phyloP scores from a whole-genome alignment of 92 coral and sea anemone species.

The Epizoanthus scotinus region DNA sequence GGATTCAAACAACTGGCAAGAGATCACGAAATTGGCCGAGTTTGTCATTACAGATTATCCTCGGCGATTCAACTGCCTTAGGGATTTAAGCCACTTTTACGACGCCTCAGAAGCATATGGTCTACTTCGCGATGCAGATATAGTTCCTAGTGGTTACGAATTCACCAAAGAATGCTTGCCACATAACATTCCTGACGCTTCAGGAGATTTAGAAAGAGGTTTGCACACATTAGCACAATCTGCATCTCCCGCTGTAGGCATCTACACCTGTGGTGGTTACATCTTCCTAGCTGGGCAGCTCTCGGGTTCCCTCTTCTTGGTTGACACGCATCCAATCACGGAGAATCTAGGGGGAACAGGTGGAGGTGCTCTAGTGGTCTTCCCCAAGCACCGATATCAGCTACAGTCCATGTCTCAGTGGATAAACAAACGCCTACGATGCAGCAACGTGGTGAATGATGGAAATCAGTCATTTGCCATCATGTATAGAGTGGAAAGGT shows the following conservation, averaged over 20 bases:
- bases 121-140: not conserved
- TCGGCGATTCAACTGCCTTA: slow-evolving; percentile 3
- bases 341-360: too few relatives aligned
- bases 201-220: not conserved
- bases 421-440: too few relatives aligned
- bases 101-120: slow-evolving; percentile 4
- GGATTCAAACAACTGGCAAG: slow-evolving; percentile 26
- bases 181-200: not conserved
- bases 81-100: slow-evolving; percentile 4
- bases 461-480: too few relatives aligned
- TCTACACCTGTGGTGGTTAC: slow-evolving; percentile 33
- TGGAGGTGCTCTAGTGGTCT: too few relatives aligned
- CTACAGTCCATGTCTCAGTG: too few relatives aligned
- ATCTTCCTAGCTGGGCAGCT: not conserved
- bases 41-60: slow-evolving; percentile 13
- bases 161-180: slow-evolving; percentile 21
- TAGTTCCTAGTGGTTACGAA: slow-evolving; percentile 4
- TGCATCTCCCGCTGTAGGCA: not conserved
- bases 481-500: too few relatives aligned
- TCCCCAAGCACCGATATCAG: too few relatives aligned
- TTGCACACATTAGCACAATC: not conserved
- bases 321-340: too few relatives aligned
- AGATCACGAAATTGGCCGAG: not conserved
- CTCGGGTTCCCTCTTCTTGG: too few relatives aligned
- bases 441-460: too few relatives aligned